These are phyloP conservation scores for Porphyrio hochstetteri DNA, from an alignment of 2,113 vertebrate genomes.

Conservation along the genomic window DNA sequence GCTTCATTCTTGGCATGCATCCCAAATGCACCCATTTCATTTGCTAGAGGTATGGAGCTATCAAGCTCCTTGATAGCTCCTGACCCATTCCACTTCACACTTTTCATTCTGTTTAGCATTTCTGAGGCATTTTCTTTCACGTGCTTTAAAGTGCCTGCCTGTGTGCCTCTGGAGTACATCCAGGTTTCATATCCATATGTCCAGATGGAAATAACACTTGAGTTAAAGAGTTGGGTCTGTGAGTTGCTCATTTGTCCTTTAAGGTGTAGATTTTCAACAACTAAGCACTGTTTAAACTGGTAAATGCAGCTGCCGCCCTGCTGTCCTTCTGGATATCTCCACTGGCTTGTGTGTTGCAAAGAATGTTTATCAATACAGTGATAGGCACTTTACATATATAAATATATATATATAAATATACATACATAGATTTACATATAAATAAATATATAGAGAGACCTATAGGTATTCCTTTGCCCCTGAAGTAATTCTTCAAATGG, in stretches of 20 bases:
- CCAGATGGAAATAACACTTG: slow-evolving; percentile 52
- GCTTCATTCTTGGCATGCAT: fast-evolving
- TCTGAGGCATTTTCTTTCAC: neutral
- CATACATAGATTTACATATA: too few relatives aligned
- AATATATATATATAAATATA: too few relatives aligned
- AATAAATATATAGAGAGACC: slow-evolving; percentile 34
- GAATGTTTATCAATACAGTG: too few relatives aligned
- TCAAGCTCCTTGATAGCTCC: fast-evolving
- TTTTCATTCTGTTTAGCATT: neutral
- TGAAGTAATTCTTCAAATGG: slow-evolving; percentile 53
- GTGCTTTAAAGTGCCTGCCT: neutral
- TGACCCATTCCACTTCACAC: neutral
- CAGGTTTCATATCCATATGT: neutral
- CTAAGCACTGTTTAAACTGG: slow-evolving; percentile 29
- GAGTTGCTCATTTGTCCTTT: slow-evolving; percentile 39
- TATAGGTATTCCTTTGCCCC: slow-evolving; percentile 52
- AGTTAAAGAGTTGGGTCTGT: slow-evolving; percentile 40
- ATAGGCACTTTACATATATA: too few relatives aligned
- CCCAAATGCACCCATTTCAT: neutral
- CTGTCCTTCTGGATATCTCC: slow-evolving; percentile 56
- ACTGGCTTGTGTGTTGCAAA: neutral
- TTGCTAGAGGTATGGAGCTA: neutral
- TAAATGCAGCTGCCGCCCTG: slow-evolving; percentile 31
- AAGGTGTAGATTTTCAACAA: slow-evolving; percentile 11
- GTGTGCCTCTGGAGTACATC: neutral